Evolutionary conservation across 2,888 invertebrate genomes (phyloP).

Genomic region (Mimas tiliae): DNA sequence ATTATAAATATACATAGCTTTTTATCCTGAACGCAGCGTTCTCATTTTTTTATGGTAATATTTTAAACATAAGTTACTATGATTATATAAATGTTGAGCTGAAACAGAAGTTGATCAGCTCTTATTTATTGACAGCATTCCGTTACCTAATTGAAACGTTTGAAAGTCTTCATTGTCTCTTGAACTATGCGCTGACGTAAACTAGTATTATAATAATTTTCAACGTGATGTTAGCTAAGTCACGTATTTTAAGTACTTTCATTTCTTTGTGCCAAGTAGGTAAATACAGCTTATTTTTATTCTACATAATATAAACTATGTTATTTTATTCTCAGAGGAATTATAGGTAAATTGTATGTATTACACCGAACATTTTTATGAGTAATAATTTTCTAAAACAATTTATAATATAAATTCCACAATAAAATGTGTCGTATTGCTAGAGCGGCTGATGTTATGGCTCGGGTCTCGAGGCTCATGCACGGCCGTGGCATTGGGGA

Average conservation of each 20-base stretch:
- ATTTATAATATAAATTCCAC: too few species aligned
- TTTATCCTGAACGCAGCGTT: not conserved
- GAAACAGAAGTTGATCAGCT: not conserved
- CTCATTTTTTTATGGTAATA: constrained; percentile 1
- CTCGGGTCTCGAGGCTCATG: constrained; percentile 30
- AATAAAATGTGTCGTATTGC: not conserved
- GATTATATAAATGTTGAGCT: not conserved
- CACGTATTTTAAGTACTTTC: too few species aligned
- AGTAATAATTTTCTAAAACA: too few species aligned
- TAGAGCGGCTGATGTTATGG: not conserved
- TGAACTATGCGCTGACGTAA: not conserved
- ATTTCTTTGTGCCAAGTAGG: too few species aligned
- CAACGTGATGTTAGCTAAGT: too few species aligned
- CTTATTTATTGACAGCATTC: not conserved
- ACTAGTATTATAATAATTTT: not conserved
- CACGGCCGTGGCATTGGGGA: constrained; percentile 63
- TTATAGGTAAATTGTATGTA: too few species aligned
- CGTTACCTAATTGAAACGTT: not conserved
- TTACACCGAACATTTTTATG: too few species aligned
- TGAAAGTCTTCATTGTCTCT: not conserved
- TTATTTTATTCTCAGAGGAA: too few species aligned
- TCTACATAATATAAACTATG: too few species aligned
- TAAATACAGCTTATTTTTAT: too few species aligned
- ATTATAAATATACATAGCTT: constrained; percentile 13
- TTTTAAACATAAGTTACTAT: not conserved